Conservation (phyloP, 2,888 invertebrate genomes). For the Blera fallax region DNA sequence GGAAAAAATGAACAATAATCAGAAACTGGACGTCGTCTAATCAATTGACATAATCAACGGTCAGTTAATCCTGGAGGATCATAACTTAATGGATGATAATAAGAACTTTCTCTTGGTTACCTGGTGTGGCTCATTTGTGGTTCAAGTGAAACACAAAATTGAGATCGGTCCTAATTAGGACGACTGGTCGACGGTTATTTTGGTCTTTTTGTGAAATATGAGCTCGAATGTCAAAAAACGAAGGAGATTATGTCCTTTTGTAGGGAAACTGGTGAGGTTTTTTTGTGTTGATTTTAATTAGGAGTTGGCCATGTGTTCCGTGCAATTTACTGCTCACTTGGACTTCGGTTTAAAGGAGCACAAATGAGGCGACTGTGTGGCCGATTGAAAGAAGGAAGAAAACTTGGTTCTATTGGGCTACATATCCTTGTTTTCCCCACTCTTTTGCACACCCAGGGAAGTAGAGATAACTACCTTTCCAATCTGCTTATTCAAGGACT, state of each 20-base stretch:
- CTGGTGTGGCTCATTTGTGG: constrained; percentile 28
- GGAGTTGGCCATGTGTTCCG: no score
- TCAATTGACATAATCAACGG: constrained; percentile 68
- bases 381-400: no score
- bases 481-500: no score
- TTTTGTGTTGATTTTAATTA: background rate
- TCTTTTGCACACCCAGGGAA: no score
- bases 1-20: constrained; percentile 40
- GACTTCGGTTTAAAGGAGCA: no score
- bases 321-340: no score
- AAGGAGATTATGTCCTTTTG: constrained; percentile 13
- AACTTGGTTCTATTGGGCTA: no score
- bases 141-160: constrained; percentile 9
- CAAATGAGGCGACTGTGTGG: no score
- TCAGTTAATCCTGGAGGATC: constrained; percentile 55
- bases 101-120: background rate
- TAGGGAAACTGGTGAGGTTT: no score
- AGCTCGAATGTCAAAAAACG: constrained; percentile 15
- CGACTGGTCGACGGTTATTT: constrained; percentile 1
- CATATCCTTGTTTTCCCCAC: no score
- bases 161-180: constrained; percentile 48
- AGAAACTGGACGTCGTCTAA: constrained; percentile 26
- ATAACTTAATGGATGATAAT: constrained; percentile 69
- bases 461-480: no score
- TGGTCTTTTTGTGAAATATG: constrained; percentile 55